phyloP scores from a whole-genome alignment of 2,113 vertebrate species.

The Geococcyx californianus region DNA sequence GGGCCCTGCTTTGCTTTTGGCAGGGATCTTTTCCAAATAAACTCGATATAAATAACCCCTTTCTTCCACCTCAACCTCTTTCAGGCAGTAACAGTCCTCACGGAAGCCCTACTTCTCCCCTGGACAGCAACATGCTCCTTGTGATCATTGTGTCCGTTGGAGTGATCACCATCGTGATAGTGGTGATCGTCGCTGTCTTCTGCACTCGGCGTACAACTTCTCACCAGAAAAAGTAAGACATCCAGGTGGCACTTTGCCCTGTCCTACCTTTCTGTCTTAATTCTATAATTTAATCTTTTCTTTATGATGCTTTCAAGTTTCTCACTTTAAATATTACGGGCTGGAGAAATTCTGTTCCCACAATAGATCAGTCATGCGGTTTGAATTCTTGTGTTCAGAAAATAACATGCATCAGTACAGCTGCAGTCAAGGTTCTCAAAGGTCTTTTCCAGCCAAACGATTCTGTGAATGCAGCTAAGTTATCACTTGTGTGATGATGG shows the following conservation, averaged over 20 bases:
- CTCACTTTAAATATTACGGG: fast-evolving
- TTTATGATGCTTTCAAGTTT: neutral
- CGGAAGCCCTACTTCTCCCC: constrained; percentile 78
- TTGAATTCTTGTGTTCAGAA: neutral
- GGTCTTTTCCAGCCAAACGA: no score
- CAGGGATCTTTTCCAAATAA: neutral
- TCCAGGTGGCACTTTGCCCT: neutral
- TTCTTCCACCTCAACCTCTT: neutral
- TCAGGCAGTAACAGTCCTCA: constrained; percentile 88
- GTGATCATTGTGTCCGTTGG: constrained; percentile 94
- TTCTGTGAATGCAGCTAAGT: neutral
- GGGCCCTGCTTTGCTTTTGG: neutral
- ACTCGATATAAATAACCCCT: neutral
- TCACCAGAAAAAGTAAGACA: constrained; percentile 95
- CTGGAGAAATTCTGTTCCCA: neutral
- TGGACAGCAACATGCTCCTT: constrained; percentile 89
- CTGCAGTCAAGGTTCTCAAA: no score
- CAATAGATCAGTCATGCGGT: neutral
- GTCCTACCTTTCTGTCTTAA: neutral
- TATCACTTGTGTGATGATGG: fast-evolving
- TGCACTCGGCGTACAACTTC: constrained; percentile 92
- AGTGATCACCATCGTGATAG: constrained; percentile 90
- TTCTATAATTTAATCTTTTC: fast-evolving
- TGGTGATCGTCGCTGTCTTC: constrained; percentile 92
- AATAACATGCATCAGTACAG: neutral